Conservation (phyloP, 2,113 vertebrate species). For the Cryptotis parvus region DNA sequence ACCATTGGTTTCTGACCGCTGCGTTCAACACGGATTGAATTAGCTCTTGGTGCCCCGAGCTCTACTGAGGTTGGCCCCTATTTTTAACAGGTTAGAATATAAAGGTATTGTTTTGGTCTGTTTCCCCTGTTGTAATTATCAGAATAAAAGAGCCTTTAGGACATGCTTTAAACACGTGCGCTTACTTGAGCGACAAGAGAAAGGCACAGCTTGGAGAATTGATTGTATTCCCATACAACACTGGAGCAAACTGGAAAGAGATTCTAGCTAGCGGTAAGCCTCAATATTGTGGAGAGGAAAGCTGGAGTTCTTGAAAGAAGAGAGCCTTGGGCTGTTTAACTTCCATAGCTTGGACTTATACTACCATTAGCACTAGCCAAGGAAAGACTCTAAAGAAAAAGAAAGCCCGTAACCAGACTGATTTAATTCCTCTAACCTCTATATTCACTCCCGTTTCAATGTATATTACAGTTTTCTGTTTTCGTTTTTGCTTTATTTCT, state of each 20-base stretch:
- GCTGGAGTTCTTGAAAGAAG: background rate
- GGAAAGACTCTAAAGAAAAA: background rate
- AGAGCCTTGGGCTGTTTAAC: background rate
- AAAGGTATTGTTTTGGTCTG: background rate
- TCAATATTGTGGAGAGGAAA: background rate
- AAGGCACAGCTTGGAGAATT: background rate
- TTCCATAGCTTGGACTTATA: background rate
- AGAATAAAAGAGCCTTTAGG: background rate
- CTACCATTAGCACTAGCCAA: background rate
- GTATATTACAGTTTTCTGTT: background rate
- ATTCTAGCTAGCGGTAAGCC: background rate
- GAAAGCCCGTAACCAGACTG: background rate
- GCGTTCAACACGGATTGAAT: too few species aligned
- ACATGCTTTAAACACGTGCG: background rate
- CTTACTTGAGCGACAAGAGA: background rate
- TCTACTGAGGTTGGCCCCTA: too few species aligned
- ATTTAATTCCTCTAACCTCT: background rate
- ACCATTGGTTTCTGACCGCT: too few species aligned
- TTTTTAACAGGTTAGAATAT: too few species aligned
- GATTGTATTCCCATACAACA: background rate
- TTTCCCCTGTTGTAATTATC: background rate
- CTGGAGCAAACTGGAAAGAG: background rate
- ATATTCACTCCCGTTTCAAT: background rate
- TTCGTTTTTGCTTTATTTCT: too few species aligned
- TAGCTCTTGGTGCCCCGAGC: too few species aligned